Base-by-base conservation (phyloP, 2,113 vertebrate genomes). In the Apaloderma vittatum region DNA sequence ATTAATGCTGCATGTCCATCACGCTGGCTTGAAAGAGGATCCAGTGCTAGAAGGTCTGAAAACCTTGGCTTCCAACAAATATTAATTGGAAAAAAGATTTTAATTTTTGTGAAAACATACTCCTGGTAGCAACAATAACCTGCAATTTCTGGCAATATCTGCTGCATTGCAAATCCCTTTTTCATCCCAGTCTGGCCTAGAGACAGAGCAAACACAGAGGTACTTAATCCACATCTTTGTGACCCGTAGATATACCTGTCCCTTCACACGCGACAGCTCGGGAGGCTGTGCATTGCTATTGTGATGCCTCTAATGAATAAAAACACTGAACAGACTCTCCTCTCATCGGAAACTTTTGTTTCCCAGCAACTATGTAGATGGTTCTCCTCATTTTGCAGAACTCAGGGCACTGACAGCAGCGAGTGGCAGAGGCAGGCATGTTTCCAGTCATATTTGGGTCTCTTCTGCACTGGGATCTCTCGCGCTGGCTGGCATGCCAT, bases 281-380 rank as follows among this genome's bases (percentile, higher is more conserved):
- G 54, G 43, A 72, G 40, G 36, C 67, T 45, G 29, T 8, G 8
- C 63, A n/a, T 15, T 0, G 4, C 30, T 23, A 0, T 3, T 29
- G 59, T 12, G 68, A 62, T n/a, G 43, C 29, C 26, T 1, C 12
- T 9, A 6, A 20, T 7, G 19, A 49, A n/a, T 36, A 58, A 37
- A 78, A 84, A 55, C 66, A 66, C 32, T 15, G 32, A 40, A 68
- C 43, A 30, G 26, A 29, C 8, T 32, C n/a, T 54, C 77, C 19
- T 48, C 30, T 43, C 63, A 34, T 13, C 57, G 40, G n/a, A 23
- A 29, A 23, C 49, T 61, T 59, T 21, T 57, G 46, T 77, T 57
- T 78, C 59, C 49, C 78, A 83, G 77, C 32, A 27, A n/a, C 27
- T 27, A 27, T 0, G 9, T 87, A 61, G 58, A 61, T 0, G 3